Percentiles rank a stretch among this genome's conserved stretches.
Evolutionary conservation across 2,113 vertebrate species (phyloP).

Genomic region (Pangasianodon hypophthalmus): DNA sequence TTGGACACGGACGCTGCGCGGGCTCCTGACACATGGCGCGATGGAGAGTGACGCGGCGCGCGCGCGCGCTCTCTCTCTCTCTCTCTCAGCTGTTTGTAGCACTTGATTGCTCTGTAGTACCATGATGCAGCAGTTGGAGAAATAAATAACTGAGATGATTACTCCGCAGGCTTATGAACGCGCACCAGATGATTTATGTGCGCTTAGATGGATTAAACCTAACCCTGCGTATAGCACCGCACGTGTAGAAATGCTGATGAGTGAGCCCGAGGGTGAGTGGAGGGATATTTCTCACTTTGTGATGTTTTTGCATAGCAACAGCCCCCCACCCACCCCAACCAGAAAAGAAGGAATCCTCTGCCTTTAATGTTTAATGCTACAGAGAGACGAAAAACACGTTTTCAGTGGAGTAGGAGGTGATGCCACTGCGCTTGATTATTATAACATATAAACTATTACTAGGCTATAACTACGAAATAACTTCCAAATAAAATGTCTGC

Average conservation of each 20-base stretch:
- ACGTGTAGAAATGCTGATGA: constrained; percentile 45
- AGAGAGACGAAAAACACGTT: neutral
- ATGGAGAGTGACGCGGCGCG: constrained; percentile 21
- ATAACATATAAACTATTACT: neutral
- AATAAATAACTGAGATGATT: neutral
- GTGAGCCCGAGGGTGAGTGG: constrained; percentile 54
- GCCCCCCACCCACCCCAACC: constrained; percentile 63
- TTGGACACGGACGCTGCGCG: constrained; percentile 69
- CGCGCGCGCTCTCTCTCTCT: neutral
- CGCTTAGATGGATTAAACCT: constrained; percentile 25
- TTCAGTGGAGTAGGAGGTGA: neutral
- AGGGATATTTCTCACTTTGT: constrained; percentile 73
- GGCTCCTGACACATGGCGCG: constrained; percentile 47
- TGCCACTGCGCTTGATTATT: neutral
- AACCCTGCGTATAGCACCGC: constrained; percentile 42
- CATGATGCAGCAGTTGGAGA: constrained; percentile 17
- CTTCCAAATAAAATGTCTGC: neutral
- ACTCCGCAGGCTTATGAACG: neutral
- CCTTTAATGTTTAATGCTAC: constrained; percentile 42
- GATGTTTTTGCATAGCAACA: constrained; percentile 81
- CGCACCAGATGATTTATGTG: neutral
- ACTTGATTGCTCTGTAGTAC: neutral
- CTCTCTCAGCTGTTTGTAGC: constrained; percentile 19
- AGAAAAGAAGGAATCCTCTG: constrained; percentile 61
- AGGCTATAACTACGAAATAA: neutral